Evolutionary conservation across 1,140 invertebrate genomes (phyloP).

Genomic region (Brachionus rotundiformis): DNA sequence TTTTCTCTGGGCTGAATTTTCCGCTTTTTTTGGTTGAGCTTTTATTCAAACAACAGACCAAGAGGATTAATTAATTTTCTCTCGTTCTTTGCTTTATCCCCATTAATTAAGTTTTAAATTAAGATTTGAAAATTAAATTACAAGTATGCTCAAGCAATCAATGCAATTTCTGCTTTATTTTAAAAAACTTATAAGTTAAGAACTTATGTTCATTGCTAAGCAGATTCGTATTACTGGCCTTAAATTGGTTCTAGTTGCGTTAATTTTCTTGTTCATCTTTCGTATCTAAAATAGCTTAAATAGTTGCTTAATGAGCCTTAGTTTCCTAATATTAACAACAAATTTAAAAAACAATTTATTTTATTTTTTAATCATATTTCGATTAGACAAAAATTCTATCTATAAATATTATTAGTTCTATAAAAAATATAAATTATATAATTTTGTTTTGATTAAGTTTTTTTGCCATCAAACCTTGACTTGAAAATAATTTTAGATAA

Average conservation of each 20-base stretch:
- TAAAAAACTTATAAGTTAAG: not conserved
- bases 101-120: constrained; percentile 9
- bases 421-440: too few relatives aligned
- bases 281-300: not conserved
- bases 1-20: not conserved
- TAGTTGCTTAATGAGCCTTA: constrained; percentile 24
- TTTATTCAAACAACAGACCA: constrained; percentile 18
- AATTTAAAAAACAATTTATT: not conserved
- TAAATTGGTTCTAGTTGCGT: not conserved
- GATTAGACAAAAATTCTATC: not conserved
- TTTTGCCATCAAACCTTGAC: too few relatives aligned
- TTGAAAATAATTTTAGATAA: too few relatives aligned
- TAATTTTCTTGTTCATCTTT: not conserved
- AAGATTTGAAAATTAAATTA: constrained; percentile 34
- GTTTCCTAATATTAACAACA: not conserved
- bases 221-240: not conserved
- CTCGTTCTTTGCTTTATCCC: not conserved
- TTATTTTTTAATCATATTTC: not conserved
- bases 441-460: too few relatives aligned
- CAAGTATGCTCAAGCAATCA: not conserved
- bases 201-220: constrained; percentile 22
- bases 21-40: not conserved
- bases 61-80: constrained; percentile 28
- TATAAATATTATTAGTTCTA: too few relatives aligned
- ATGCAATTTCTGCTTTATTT: constrained; percentile 29